Evolutionary conservation across 1,140 invertebrate genomes (phyloP).

Genomic region (Physella acuta): DNA sequence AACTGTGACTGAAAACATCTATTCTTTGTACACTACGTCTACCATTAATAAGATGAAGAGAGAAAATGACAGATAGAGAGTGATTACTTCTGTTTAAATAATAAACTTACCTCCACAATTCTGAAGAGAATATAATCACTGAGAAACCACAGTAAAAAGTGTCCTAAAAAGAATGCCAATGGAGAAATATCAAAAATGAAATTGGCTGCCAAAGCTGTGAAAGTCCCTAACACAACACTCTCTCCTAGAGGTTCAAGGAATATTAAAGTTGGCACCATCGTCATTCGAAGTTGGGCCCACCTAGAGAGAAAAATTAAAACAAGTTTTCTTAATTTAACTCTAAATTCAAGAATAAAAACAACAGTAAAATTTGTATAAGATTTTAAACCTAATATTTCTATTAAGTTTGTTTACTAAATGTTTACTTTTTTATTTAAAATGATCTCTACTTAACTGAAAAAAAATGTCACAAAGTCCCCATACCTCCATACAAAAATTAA

Average conservation of each 20-base stretch:
- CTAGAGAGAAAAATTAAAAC: slow-evolving; percentile 60
- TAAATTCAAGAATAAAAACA: background rate
- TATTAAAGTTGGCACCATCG: slow-evolving; percentile 90
- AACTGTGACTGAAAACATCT: too few relatives aligned
- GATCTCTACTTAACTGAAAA: too few relatives aligned
- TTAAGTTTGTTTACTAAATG: too few relatives aligned
- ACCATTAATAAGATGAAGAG: too few relatives aligned
- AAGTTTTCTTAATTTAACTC: background rate
- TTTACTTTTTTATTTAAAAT: too few relatives aligned
- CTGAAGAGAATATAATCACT: slow-evolving; percentile 90
- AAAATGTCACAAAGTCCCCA: too few relatives aligned
- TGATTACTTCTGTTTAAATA: too few relatives aligned
- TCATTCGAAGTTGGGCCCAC: slow-evolving; percentile 92
- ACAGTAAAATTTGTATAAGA: background rate
- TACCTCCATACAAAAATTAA: too few relatives aligned
- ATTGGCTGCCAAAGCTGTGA: slow-evolving; percentile 75
- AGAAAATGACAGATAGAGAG: too few relatives aligned
- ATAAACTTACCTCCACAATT: slow-evolving; percentile 75
- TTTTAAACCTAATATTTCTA: background rate
- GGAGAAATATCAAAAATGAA: slow-evolving; percentile 85
- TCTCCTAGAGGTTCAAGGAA: slow-evolving; percentile 94
- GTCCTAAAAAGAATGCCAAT: slow-evolving; percentile 86
- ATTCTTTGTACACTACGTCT: too few relatives aligned
- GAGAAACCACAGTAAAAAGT: slow-evolving; percentile 92
- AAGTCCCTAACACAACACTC: slow-evolving; percentile 84